These are phyloP conservation scores for Numenius arquata DNA, from an alignment of 2,113 vertebrate species.

Conservation along the genomic window DNA sequence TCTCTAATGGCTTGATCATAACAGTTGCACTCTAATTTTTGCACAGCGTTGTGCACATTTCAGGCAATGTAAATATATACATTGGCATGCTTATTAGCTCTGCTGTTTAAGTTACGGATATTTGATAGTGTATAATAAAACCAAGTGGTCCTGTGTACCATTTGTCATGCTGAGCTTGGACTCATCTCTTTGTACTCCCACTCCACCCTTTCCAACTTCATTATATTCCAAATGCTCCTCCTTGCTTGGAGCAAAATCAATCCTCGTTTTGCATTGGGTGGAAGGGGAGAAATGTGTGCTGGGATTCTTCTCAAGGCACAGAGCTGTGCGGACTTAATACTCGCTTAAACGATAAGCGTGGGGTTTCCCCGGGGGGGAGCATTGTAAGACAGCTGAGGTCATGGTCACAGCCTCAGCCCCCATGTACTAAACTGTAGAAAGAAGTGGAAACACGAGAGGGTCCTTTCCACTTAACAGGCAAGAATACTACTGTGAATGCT, in stretches of 20 bases:
- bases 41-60: constrained; percentile 51
- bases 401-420: constrained; percentile 50
- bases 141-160: constrained; percentile 57
- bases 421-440: constrained; percentile 16
- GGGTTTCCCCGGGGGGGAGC: background rate
- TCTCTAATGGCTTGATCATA: constrained; percentile 58
- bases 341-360: constrained; percentile 35
- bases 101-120: constrained; percentile 59
- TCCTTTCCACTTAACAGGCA: constrained; percentile 31
- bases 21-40: constrained; percentile 65
- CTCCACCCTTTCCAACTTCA: constrained; percentile 63
- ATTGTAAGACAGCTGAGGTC: constrained; percentile 54
- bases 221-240: constrained; percentile 65
- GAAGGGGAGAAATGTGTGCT: constrained; percentile 55
- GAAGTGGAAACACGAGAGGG: constrained; percentile 32
- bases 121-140: constrained; percentile 67
- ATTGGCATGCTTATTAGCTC: constrained; percentile 64
- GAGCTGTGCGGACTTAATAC: constrained; percentile 49
- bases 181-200: constrained; percentile 68
- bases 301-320: constrained; percentile 42
- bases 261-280: constrained; percentile 21
- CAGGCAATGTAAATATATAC: constrained; percentile 68
- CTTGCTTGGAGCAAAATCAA: constrained; percentile 64
- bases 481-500: constrained; percentile 33
- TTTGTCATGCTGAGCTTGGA: constrained; percentile 69